Conservation (phyloP, 1,140 invertebrate species). For the Heliconius nattereri region DNA sequence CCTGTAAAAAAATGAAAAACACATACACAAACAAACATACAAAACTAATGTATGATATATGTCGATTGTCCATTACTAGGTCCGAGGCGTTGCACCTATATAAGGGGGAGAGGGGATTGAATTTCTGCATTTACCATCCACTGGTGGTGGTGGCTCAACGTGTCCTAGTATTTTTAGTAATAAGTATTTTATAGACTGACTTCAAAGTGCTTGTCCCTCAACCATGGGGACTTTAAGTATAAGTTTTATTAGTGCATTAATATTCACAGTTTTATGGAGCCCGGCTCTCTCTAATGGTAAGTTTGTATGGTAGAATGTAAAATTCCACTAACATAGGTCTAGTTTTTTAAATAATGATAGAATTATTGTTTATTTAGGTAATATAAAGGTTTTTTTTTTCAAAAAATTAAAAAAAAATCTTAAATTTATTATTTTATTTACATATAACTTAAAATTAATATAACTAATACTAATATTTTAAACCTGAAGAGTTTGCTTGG, state of each 20-base stretch:
- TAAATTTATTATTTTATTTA: too few relatives aligned
- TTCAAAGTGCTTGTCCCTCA: conserved; percentile 51
- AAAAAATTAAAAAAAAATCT: too few relatives aligned
- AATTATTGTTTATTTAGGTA: too few relatives aligned
- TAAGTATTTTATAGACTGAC: conserved; percentile 63
- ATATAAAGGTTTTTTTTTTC: too few relatives aligned
- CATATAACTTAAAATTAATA: too few relatives aligned
- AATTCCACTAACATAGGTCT: neutral
- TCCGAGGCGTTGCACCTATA: conserved; percentile 57
- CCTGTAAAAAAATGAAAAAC: too few relatives aligned
- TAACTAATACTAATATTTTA: too few relatives aligned
- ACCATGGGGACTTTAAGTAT: conserved; percentile 68
- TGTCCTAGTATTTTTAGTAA: conserved; percentile 57
- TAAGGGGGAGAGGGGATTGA: conserved; percentile 39
- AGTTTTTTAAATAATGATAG: neutral
- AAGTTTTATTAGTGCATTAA: conserved; percentile 67
- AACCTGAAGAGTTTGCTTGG: too few relatives aligned
- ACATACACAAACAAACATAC: conserved; percentile 6
- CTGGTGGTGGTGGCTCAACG: conserved; percentile 49
- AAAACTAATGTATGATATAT: neutral
- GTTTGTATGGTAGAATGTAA: conserved; percentile 37
- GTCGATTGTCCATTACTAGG: conserved; percentile 23
- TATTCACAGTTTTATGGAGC: conserved; percentile 69
- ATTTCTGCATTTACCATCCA: conserved; percentile 58
- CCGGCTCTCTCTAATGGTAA: conserved; percentile 60